These are phyloP conservation scores for Pollenia labialis DNA, from an alignment of 2,888 invertebrate genomes.

Conservation along the genomic window DNA sequence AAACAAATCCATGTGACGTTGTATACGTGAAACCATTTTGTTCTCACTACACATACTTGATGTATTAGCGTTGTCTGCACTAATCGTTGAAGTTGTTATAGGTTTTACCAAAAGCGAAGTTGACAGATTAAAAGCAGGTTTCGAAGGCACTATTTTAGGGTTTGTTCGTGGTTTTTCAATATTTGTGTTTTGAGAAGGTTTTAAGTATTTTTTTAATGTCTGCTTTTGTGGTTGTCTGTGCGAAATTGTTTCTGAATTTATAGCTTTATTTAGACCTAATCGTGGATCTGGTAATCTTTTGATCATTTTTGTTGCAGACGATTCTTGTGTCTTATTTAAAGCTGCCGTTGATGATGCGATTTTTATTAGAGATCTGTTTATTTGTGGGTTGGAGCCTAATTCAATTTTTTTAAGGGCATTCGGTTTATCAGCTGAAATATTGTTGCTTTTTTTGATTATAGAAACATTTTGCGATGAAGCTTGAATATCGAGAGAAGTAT, in stretches of 20 bases:
- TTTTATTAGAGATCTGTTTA: background rate
- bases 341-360: background rate
- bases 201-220: conserved; percentile 56
- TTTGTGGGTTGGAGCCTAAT: conserved; percentile 41
- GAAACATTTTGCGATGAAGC: conserved; percentile 63
- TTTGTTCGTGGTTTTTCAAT: conserved; percentile 10
- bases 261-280: conserved; percentile 31
- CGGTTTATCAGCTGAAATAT: conserved; percentile 63
- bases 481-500: conserved; percentile 7
- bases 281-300: conserved; percentile 65
- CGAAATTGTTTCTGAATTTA: conserved; percentile 5
- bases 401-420: conserved; percentile 76
- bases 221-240: conserved; percentile 30
- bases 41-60: conserved; percentile 52
- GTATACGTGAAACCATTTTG: conserved; percentile 78
- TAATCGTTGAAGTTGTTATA: background rate
- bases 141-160: conserved; percentile 46
- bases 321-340: conserved; percentile 4
- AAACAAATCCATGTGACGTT: conserved; percentile 81
- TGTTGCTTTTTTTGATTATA: conserved; percentile 19
- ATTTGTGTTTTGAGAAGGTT: conserved; percentile 62
- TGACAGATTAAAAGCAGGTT: conserved; percentile 60
- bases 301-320: conserved; percentile 8
- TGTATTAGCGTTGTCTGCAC: background rate
- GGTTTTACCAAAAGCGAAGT: conserved; percentile 35